Evolutionary conservation across 2,888 invertebrate genomes (phyloP).

Genomic region (Nemapogon koenigi): DNA sequence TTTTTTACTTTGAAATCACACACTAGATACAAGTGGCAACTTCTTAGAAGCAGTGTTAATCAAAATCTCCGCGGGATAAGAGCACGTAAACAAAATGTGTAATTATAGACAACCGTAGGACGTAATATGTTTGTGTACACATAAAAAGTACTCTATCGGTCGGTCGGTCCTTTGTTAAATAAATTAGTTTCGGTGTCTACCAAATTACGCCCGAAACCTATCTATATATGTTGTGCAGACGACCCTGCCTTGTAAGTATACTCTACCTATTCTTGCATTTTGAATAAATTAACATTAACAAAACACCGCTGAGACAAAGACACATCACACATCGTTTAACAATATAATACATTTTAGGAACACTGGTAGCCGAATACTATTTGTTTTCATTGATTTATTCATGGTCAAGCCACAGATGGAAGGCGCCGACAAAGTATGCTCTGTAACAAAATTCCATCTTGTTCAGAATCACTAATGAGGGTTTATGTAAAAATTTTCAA

Average conservation of each 20-base stretch:
- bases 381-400: constrained; percentile 66
- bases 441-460: constrained; percentile 43
- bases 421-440: constrained; percentile 52
- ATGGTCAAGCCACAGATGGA: constrained; percentile 50
- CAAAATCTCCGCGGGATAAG: constrained; percentile 24
- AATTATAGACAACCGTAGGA: constrained; percentile 32
- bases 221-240: constrained; percentile 51
- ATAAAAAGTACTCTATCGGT: constrained; percentile 60
- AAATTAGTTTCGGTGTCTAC: constrained; percentile 68
- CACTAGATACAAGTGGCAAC: too few species aligned
- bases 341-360: constrained; percentile 30
- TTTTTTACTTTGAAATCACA: too few species aligned
- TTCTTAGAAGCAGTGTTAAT: constrained; percentile 14
- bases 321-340: constrained; percentile 36
- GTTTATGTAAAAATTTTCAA: constrained; percentile 38
- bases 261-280: constrained; percentile 50
- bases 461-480: constrained; percentile 52
- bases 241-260: constrained; percentile 55
- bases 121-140: constrained; percentile 53
- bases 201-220: constrained; percentile 63
- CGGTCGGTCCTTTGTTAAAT: constrained; percentile 63
- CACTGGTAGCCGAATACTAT: constrained; percentile 61
- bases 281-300: constrained; percentile 60
- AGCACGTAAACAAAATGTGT: constrained; percentile 30
- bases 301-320: constrained; percentile 40